Evolutionary conservation across 2,888 invertebrate species (phyloP), one percentile per base, ranked within the genome.

Genomic region (Pheosia tremula): DNA sequence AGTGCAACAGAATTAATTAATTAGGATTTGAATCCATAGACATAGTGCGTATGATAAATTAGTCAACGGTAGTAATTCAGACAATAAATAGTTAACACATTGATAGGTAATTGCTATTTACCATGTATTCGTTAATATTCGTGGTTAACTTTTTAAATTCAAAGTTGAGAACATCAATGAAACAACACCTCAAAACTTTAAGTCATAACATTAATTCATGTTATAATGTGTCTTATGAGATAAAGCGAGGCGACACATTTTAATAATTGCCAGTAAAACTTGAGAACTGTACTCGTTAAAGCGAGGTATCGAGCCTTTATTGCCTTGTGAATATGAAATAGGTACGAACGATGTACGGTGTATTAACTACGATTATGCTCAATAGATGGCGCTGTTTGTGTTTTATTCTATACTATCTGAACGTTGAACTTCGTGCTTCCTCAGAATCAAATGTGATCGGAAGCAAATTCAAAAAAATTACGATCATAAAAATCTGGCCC

Each of bases 201-300:
- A 69, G 64, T 64, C 66, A 67, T 73, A 73, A 75, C 67, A 69
- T 58, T 68, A 60, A 55, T 63, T 69, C 63, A 69, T 58, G 57
- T n/a, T 24, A 57, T 61, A 63, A 61, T 61, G 24, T 62, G 52
- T 47, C 57, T 55, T 37, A 53, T 50, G 24, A 50, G 24, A 50
- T 24, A 52, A 77, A 62, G 54, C 62, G 75, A 69, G 76, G 82
- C 77, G 78, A 81, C 84, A 86, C 66, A 78, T 83, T 86, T 86
- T 81, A 82, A 80, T 86, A 83, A 86, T 86, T 79, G 85, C 79
- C 81, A 74, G 84, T 86, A 82, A 85, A 86, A 86, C 77, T 83
- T 84, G 74, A 64, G 68, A 83, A 82, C 81, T 83, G 83, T 80
- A 78, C 80, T 75, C 76, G 77, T 85, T 86, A 81, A 65, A 68